A percentile compares a stretch with the other conserved stretches of the same genome.
phyloP scores from a whole-genome alignment of 2,888 invertebrate species.

The Patella ulyssiponensis region DNA sequence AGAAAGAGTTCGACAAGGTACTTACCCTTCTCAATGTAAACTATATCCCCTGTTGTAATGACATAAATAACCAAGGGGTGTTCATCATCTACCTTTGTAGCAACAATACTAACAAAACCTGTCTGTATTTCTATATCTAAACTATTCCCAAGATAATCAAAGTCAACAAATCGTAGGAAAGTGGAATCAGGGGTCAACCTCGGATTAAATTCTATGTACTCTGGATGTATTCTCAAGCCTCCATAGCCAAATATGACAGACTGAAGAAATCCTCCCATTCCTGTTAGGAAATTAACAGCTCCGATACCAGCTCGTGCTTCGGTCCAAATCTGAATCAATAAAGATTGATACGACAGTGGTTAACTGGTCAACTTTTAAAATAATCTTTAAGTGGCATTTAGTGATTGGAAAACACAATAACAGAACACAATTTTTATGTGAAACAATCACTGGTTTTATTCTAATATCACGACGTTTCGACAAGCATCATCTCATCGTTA shows the following conservation, averaged over 20 bases:
- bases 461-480: no score
- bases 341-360: no score
- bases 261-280: conserved; percentile 71
- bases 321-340: conserved; percentile 66
- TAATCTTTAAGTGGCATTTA: no score
- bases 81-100: not conserved
- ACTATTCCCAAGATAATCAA: conserved; percentile 28
- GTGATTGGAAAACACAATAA: no score
- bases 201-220: conserved; percentile 42
- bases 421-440: no score
- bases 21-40: not conserved
- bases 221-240: conserved; percentile 56
- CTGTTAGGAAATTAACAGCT: conserved; percentile 70
- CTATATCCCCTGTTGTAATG: not conserved
- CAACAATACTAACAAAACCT: conserved; percentile 3
- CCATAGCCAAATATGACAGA: conserved; percentile 67
- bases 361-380: no score
- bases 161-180: conserved; percentile 15
- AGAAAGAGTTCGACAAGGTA: not conserved
- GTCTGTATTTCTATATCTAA: conserved; percentile 19
- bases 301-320: conserved; percentile 59
- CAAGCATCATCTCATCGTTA: no score
- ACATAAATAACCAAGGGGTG: not conserved
- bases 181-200: conserved; percentile 52
- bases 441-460: no score